Base-by-base conservation (phyloP, 1,140 invertebrate genomes). In the Heliconius nattereri region DNA sequence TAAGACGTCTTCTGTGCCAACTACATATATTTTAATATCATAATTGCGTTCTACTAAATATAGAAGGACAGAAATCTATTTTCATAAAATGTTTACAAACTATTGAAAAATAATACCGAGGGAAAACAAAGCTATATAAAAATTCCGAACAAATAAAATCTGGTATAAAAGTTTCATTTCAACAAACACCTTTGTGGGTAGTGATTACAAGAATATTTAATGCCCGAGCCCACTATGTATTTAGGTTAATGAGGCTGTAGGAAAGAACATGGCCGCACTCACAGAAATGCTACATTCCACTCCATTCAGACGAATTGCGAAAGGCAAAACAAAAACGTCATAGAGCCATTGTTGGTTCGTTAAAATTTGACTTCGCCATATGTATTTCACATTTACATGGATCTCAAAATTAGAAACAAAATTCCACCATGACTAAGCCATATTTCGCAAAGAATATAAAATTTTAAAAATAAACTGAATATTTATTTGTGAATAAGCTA, bases 171-270 rank as follows among this genome's bases (percentile, higher is more conserved):
- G 20, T 40, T 71, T 52, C 60, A 75, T 75, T 75, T 40, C 37
- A 20, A 52, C n/a, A 71, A 77, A 71, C 54, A 75, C 57, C 78
- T 79, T 70, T 75, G 45, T 75, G n/a, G 54, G 73, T 8, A 26
- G 79, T 76, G 76, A 79, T 79, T 80, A 80, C 78, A 71, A 71
- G 70, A 74, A 79, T 73, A 77, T 78, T 81, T 81, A 81, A 78
- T 72, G 29, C 45, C 76, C 70, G 71, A 70, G 73, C 60, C 52
- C 37, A 52, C 78, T 79, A 73, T 75, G 75, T 80, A 78, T 81
- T 81, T 78, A 81, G 79, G 82, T 79, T 83, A 83, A 83, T 73
- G 79, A 83, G 73, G 74, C 71, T 57, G 40, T 60, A 73, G 49
- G 75, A 75, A 71, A 83, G 77, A 78, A 77, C 73, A 78, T 75